Conservation (phyloP, 2,113 vertebrate species). For the Chaenogobius annularis region DNA sequence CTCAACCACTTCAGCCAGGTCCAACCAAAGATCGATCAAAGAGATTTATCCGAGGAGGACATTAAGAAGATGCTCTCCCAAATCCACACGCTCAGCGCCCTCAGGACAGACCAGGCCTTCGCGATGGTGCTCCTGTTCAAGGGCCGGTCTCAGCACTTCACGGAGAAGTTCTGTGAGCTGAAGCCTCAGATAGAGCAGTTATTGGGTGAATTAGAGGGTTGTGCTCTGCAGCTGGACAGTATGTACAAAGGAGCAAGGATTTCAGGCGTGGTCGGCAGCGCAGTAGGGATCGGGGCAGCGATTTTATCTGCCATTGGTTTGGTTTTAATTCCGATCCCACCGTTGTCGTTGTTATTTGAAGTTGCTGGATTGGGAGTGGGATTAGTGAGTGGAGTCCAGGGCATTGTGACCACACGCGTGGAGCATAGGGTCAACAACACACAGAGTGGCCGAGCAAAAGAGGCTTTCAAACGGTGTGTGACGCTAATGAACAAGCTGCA, state of each 20-base stretch:
- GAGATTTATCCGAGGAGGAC: slow-evolving; percentile 41
- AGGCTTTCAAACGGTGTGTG: slow-evolving; percentile 23
- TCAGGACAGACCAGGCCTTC: slow-evolving; percentile 44
- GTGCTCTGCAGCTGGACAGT: slow-evolving; percentile 31
- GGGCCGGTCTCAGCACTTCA: slow-evolving; percentile 5
- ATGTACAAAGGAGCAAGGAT: slow-evolving; percentile 55
- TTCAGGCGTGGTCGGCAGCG: slow-evolving; percentile 56
- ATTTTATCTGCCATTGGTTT: slow-evolving; percentile 51
- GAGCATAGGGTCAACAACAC: slow-evolving; percentile 36
- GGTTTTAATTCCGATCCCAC: slow-evolving; percentile 29
- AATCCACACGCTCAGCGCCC: slow-evolving; percentile 15
- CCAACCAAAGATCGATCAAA: not conserved
- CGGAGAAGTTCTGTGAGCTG: slow-evolving; percentile 22
- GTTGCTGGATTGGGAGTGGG: slow-evolving; percentile 29
- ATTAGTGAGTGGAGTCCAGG: slow-evolving; percentile 41
- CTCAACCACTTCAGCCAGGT: not conserved
- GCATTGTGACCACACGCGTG: slow-evolving; percentile 25
- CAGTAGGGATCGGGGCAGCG: slow-evolving; percentile 40
- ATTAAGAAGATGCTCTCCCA: slow-evolving; percentile 45
- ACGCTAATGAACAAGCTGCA: not conserved
- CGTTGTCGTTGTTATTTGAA: slow-evolving; percentile 36
- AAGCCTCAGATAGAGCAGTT: slow-evolving; percentile 34
- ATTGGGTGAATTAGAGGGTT: slow-evolving; percentile 19
- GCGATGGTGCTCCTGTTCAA: slow-evolving; percentile 40
- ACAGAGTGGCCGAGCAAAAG: slow-evolving; percentile 25